These are phyloP conservation scores for Phaonia tiefii DNA, from an alignment of 2,888 invertebrate species.

Conservation along the genomic window DNA sequence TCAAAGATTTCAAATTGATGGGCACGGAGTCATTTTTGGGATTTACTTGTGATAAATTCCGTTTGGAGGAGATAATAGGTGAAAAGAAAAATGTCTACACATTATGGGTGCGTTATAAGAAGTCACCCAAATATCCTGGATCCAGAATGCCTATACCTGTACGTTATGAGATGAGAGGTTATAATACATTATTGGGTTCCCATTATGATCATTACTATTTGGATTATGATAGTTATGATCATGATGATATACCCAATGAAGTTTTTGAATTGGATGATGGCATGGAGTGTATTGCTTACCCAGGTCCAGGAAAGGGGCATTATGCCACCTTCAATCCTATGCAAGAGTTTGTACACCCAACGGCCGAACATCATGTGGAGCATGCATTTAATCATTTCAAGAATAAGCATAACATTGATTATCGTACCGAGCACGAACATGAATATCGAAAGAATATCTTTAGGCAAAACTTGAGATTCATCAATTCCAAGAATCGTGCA, in stretches of 20 bases:
- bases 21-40: conserved; percentile 88
- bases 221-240: conserved; percentile 86
- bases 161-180: conserved; percentile 96
- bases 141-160: conserved; percentile 85
- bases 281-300: conserved; percentile 88
- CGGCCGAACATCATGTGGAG: conserved; percentile 87
- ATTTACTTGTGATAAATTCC: conserved; percentile 89
- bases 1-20: conserved; percentile 86
- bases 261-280: conserved; percentile 86
- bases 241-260: conserved; percentile 85
- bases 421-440: conserved; percentile 85
- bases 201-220: conserved; percentile 97
- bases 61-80: conserved; percentile 85
- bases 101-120: conserved; percentile 91
- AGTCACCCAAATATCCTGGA: conserved; percentile 81
- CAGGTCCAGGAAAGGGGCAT: conserved; percentile 93
- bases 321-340: conserved; percentile 95
- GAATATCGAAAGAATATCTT: conserved; percentile 88
- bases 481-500: conserved; percentile 91
- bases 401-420: conserved; percentile 86
- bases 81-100: conserved; percentile 93
- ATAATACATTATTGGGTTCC: conserved; percentile 94
- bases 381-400: conserved; percentile 88
- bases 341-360: conserved; percentile 91
- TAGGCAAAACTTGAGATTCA: conserved; percentile 91